Evolutionary conservation across 2,797 vertebrate species (phyloP).

Genomic region (Pelochelys cantorii): DNA sequence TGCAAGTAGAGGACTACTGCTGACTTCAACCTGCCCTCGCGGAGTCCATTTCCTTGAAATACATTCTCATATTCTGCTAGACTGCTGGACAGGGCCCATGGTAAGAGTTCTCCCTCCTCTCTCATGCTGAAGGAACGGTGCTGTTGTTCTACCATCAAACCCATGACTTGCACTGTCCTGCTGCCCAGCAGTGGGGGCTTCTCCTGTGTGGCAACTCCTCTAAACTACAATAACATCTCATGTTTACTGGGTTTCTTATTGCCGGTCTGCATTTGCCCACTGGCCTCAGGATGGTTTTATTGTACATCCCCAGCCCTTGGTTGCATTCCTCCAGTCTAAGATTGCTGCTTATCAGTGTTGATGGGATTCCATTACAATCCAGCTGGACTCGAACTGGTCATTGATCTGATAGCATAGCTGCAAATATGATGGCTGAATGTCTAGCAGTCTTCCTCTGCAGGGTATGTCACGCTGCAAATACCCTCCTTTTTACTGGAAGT

Average conservation of each 20-base stretch:
- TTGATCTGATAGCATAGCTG: neutral
- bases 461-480: neutral
- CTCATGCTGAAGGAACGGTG: neutral
- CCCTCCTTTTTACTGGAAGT: neutral
- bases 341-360: neutral
- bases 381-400: neutral
- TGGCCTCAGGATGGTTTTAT: neutral
- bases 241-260: neutral
- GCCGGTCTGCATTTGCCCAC: neutral
- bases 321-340: neutral
- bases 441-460: neutral
- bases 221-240: neutral
- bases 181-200: neutral
- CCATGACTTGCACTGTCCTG: neutral
- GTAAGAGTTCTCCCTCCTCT: neutral
- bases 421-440: neutral
- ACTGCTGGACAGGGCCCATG: neutral
- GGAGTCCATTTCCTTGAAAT: neutral
- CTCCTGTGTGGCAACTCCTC: neutral
- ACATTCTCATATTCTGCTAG: neutral
- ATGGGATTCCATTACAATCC: neutral
- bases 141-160: neutral
- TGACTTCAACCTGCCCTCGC: neutral
- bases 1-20: neutral
- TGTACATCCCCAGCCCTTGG: neutral